These are phyloP conservation scores for Oscheius sp. DNA, from an alignment of 2,888 invertebrate species.

Conservation along the genomic window DNA sequence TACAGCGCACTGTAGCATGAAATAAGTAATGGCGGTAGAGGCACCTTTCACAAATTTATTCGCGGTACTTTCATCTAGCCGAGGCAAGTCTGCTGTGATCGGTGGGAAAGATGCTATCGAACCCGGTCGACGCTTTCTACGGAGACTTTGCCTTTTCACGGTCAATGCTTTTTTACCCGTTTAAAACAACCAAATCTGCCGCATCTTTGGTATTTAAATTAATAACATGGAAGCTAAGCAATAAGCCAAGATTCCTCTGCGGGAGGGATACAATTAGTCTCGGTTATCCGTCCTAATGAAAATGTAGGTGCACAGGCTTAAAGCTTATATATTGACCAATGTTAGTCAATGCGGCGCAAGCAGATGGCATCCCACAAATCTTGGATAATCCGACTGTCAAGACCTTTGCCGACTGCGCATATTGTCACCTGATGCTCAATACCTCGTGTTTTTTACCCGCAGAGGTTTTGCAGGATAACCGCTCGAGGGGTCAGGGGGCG, in stretches of 20 bases:
- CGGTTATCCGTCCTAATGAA: slow-evolving; percentile 28
- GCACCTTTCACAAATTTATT: slow-evolving; percentile 10
- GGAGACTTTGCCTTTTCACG: background rate
- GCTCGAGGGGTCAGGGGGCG: slow-evolving; percentile 8
- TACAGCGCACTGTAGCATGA: no score
- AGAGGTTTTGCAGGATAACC: slow-evolving; percentile 2
- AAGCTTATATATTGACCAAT: slow-evolving; percentile 11
- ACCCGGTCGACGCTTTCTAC: slow-evolving; percentile 15
- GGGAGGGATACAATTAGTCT: slow-evolving; percentile 17
- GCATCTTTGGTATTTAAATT: no score
- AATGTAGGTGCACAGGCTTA: slow-evolving; percentile 12
- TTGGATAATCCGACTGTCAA: slow-evolving; percentile 26
- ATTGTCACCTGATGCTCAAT: background rate
- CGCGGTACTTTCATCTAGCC: slow-evolving; percentile 20
- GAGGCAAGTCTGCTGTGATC: slow-evolving; percentile 1
- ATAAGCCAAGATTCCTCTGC: slow-evolving; percentile 9
- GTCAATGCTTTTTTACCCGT: background rate
- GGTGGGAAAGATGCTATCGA: slow-evolving; percentile 21
- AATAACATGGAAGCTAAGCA: background rate
- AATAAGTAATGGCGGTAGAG: slow-evolving; percentile 1
- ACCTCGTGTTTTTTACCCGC: background rate
- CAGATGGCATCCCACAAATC: slow-evolving; percentile 25
- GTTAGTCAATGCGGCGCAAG: slow-evolving; percentile 7
- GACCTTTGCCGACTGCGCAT: slow-evolving; percentile 23
- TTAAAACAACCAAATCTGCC: no score